Evolutionary conservation across 2,113 vertebrate species (phyloP).

Genomic region (Peromyscus leucopus): DNA sequence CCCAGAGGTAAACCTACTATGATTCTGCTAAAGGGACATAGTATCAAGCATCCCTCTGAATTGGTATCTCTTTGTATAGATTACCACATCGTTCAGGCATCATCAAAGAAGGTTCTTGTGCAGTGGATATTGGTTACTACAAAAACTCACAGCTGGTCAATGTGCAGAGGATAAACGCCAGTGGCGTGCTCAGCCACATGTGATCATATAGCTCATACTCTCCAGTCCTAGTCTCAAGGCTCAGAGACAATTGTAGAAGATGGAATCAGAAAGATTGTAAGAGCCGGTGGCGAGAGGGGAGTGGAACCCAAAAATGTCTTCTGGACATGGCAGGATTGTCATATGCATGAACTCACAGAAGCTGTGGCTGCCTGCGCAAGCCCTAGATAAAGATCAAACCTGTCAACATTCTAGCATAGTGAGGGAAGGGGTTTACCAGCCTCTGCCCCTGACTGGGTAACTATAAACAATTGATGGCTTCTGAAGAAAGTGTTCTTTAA

Average conservation of each 20-base stretch:
- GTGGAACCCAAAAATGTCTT: no score
- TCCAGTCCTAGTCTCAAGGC: background rate
- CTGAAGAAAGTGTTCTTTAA: background rate
- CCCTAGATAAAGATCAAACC: background rate
- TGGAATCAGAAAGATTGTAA: background rate
- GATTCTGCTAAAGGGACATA: background rate
- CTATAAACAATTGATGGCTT: background rate
- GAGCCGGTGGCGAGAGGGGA: background rate
- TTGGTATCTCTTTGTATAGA: background rate
- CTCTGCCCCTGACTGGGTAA: background rate
- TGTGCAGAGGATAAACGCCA: background rate
- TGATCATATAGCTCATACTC: background rate
- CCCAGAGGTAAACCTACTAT: background rate
- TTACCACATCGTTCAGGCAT: background rate
- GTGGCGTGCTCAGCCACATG: background rate
- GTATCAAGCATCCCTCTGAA: background rate
- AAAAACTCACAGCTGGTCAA: background rate
- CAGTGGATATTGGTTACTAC: no score
- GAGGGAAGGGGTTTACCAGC: no score
- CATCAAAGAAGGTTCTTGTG: background rate
- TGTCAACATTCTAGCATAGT: background rate
- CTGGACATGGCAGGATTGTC: background rate
- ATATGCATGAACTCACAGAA: background rate
- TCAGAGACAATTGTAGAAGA: background rate
- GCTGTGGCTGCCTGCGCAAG: background rate